These are phyloP conservation scores for Amphimallon solstitiale DNA, from an alignment of 2,888 invertebrate genomes.

Conservation along the genomic window DNA sequence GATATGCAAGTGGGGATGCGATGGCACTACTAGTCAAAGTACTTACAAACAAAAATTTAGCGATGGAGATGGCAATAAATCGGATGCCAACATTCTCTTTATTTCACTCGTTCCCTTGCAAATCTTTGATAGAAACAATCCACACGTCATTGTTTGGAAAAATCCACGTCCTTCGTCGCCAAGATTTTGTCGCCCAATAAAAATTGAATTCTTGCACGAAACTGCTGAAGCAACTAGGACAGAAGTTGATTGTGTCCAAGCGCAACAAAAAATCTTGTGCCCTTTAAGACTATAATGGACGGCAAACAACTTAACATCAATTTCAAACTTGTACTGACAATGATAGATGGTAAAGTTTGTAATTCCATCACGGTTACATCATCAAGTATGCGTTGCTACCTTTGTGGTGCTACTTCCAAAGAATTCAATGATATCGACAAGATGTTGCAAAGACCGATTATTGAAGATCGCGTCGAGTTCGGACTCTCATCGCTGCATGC, in stretches of 20 bases:
- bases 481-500: too few relatives aligned
- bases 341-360: too few relatives aligned
- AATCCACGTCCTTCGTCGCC: constrained; percentile 45
- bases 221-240: constrained; percentile 40
- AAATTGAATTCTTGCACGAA: constrained; percentile 38
- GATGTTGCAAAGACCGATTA: too few relatives aligned
- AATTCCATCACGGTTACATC: too few relatives aligned
- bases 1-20: constrained; percentile 48
- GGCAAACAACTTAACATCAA: too few relatives aligned
- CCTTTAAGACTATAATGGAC: not conserved
- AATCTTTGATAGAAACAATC: constrained; percentile 21
- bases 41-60: constrained; percentile 39
- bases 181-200: constrained; percentile 44
- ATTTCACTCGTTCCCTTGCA: constrained; percentile 44
- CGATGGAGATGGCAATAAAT: constrained; percentile 32
- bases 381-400: too few relatives aligned
- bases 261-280: not conserved
- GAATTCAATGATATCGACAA: too few relatives aligned
- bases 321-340: too few relatives aligned
- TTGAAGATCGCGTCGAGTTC: too few relatives aligned
- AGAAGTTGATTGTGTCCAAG: not conserved
- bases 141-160: constrained; percentile 38
- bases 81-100: constrained; percentile 39
- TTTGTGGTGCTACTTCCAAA: too few relatives aligned
- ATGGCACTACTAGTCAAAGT: constrained; percentile 43